Evolutionary conservation across 2,888 invertebrate species (phyloP).

Genomic region (Margaritifera margaritifera): DNA sequence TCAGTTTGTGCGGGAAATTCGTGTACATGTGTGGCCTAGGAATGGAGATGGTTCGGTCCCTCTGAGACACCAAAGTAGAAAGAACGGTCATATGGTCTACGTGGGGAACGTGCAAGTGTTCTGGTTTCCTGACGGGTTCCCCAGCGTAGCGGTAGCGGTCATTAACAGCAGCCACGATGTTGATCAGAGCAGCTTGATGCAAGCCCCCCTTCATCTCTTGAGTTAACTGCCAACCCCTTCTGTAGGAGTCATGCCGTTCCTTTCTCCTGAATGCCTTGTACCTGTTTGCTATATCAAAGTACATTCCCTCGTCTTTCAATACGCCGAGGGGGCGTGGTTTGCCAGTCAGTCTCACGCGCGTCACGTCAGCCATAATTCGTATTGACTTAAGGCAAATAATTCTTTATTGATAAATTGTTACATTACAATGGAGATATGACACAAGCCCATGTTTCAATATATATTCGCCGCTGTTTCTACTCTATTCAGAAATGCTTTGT

Average conservation of each 20-base stretch:
- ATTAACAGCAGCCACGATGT: constrained; percentile 59
- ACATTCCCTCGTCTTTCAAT: constrained; percentile 17
- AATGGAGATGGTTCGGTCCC: constrained; percentile 41
- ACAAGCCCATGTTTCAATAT: no score
- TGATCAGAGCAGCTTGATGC: constrained; percentile 52
- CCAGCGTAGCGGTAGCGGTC: constrained; percentile 15
- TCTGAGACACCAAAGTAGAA: constrained; percentile 34
- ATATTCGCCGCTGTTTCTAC: no score
- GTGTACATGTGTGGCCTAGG: constrained; percentile 34
- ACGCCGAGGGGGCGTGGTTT: constrained; percentile 21
- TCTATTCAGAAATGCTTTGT: no score
- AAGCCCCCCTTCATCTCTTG: constrained; percentile 41
- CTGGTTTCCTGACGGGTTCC: constrained; percentile 3
- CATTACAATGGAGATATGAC: no score
- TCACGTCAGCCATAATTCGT: constrained; percentile 15
- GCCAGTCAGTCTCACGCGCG: constrained; percentile 11
- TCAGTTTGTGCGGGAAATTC: constrained; percentile 32
- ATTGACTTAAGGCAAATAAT: no score
- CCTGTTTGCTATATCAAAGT: constrained; percentile 1
- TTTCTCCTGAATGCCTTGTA: no score
- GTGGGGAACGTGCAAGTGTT: constrained; percentile 3
- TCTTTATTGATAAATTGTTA: no score
- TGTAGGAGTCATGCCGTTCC: no score
- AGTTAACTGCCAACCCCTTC: background rate
- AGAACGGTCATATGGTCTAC: constrained; percentile 30